A percentile compares a stretch with the other conserved stretches of the same genome.
phyloP scores from a whole-genome alignment of 2,888 invertebrate species.

The Quadroppia sp. region DNA sequence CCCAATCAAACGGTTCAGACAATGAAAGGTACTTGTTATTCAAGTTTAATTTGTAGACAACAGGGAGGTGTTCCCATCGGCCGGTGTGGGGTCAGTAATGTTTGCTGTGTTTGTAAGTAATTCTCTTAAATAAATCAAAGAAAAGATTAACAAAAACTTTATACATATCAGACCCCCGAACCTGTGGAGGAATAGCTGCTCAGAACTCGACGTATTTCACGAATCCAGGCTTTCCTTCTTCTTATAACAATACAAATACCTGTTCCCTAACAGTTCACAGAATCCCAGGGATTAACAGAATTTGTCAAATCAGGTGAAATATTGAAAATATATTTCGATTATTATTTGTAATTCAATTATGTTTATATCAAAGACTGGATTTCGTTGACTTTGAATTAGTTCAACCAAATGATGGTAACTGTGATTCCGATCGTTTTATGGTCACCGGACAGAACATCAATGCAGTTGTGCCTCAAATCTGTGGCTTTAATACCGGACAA shows the following conservation, averaged over 20 bases:
- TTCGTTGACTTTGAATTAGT: constrained; percentile 46
- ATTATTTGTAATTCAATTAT: background rate
- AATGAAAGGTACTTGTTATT: constrained; percentile 46
- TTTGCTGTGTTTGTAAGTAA: constrained; percentile 48
- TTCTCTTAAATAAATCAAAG: background rate
- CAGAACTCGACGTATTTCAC: constrained; percentile 84
- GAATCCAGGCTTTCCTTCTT: constrained; percentile 57
- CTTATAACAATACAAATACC: constrained; percentile 41
- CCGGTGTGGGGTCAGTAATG: constrained; percentile 46
- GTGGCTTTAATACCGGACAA: constrained; percentile 47
- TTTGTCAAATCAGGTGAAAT: constrained; percentile 46
- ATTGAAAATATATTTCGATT: background rate
- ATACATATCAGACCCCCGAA: constrained; percentile 44
- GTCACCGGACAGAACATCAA: constrained; percentile 45
- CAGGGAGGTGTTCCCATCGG: constrained; percentile 48
- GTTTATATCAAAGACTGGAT: constrained; percentile 41
- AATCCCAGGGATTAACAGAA: constrained; percentile 38
- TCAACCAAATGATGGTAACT: constrained; percentile 44
- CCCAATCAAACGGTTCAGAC: constrained; percentile 10
- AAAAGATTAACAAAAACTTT: background rate
- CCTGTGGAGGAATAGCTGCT: constrained; percentile 68
- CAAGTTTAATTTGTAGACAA: constrained; percentile 45
- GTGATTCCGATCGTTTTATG: constrained; percentile 45
- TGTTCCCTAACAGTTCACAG: constrained; percentile 46
- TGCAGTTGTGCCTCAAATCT: constrained; percentile 45